Evolutionary conservation across 2,113 vertebrate genomes (phyloP), one percentile per base, ranked within the genome.

Genomic region (Hydropotes inermis): DNA sequence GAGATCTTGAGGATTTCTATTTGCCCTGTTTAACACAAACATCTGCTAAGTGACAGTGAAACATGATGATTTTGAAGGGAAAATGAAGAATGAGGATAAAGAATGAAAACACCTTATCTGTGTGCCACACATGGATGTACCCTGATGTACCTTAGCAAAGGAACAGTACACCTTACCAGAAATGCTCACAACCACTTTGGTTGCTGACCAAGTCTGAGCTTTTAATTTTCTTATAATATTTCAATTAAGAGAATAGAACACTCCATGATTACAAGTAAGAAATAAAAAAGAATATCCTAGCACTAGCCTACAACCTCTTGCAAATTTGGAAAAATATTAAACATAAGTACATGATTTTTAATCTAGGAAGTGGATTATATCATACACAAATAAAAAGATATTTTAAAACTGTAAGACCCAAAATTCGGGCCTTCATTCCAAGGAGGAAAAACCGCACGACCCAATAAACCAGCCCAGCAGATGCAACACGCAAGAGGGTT

Each of bases 161-260:
- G 45, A 93, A 81, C 28, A 57, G 19, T 10, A 25, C 6, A 23
- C n/a, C 85, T 67, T 87, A 45, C 30, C 23, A 52, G 30, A 50
- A 93, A 93, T 30, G 74, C 58, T 85, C 6, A 43, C 39, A 19
- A 67, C 88, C 70, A 84, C 76, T 78, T 74, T 33, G 7, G 27
- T 47, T 57, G 67, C 47, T 89, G 50, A 89, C 58, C n/a, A 61
- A 91, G 52, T 27, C 0, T 88, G 33, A 78, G 19, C 14, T 67
- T 30, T 92, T 91, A 55, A 13, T 76, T 96, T 94, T 76, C 81
- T 86, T 93, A 54, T 58, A 97, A 85, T 58, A 52, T 39, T 54
- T 47, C 28, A 52, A 91, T n/a, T 74, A 91, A 93, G 33, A 83
- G 55, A 93, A 89, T 0, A 50, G 54, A 97, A 84, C 7, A 67